Conservation (phyloP, 2,113 vertebrate species). For the Diphyllodes magnificus region DNA sequence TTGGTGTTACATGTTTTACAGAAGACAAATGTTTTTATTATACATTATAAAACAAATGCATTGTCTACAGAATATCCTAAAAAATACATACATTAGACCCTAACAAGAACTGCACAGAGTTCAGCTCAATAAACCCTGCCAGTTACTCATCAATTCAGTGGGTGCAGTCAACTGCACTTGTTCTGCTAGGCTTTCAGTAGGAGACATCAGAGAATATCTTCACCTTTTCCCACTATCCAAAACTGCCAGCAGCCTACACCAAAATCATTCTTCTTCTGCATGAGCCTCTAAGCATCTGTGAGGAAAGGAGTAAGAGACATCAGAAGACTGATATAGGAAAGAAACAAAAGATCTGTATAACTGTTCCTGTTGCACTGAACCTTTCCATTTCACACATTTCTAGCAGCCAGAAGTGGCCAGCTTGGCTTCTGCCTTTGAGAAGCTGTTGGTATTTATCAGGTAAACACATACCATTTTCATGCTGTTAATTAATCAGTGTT, state of each 20-base stretch:
- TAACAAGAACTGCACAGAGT: neutral
- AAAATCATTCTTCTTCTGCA: neutral
- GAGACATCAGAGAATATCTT: neutral
- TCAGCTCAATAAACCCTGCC: neutral
- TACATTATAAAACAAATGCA: neutral
- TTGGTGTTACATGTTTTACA: neutral
- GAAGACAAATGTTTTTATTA: neutral
- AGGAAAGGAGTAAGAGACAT: neutral
- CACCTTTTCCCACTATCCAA: neutral
- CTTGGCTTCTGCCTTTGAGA: neutral
- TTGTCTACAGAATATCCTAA: neutral
- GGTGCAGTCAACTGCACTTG: neutral
- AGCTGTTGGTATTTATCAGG: neutral
- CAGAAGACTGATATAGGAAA: neutral
- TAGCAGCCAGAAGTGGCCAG: neutral
- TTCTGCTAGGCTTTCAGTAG: neutral
- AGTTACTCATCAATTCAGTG: neutral
- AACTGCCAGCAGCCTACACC: neutral
- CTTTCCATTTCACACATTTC: neutral
- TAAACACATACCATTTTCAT: neutral
- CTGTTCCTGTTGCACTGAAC: neutral
- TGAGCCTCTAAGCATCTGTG: neutral
- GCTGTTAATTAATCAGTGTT: neutral
- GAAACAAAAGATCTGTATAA: neutral
- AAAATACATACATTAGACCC: neutral